A percentile compares a stretch with the other conserved stretches of the same genome.
Conservation (phyloP, 64 coral and sea anemone genomes). For the Catalaphyllia jardinei region DNA sequence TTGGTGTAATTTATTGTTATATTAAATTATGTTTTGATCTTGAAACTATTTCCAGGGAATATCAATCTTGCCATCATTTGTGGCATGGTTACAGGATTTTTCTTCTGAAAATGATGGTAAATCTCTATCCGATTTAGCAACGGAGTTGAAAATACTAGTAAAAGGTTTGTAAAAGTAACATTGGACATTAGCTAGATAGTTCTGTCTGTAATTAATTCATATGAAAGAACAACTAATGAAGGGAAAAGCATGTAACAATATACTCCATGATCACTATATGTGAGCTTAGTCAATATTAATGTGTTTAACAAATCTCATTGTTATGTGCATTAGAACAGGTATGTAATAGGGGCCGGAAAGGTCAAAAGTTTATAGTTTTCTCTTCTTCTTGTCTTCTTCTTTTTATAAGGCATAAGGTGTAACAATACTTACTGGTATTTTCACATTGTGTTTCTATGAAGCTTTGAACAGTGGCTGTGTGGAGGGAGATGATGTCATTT, state of each 20-base stretch:
- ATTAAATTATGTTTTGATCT: not conserved
- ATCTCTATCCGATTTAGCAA: constrained; percentile 40
- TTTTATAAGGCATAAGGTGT: no score
- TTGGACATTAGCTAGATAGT: no score
- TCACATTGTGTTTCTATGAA: not conserved
- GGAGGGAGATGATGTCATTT: constrained; percentile 36
- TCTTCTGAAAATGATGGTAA: constrained; percentile 14
- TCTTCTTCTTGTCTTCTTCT: no score
- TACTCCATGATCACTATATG: no score
- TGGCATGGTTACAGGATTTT: constrained; percentile 69
- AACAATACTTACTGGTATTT: no score
- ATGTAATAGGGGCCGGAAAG: no score
- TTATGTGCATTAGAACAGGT: not conserved
- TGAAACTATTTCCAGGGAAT: constrained; percentile 53
- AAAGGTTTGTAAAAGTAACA: constrained; percentile 47
- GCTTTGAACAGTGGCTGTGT: constrained; percentile 54
- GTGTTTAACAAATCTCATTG: not conserved
- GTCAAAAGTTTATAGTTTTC: no score
- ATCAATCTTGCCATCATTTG: constrained; percentile 78
- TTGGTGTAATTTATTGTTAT: not conserved
- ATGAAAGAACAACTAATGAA: no score
- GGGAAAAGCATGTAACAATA: no score
- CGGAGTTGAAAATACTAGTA: constrained; percentile 52
- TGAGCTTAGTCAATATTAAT: no score
- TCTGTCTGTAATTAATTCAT: no score